Conservation (phyloP, 2,797 vertebrate genomes). For the Phylloscopus collybita region DNA sequence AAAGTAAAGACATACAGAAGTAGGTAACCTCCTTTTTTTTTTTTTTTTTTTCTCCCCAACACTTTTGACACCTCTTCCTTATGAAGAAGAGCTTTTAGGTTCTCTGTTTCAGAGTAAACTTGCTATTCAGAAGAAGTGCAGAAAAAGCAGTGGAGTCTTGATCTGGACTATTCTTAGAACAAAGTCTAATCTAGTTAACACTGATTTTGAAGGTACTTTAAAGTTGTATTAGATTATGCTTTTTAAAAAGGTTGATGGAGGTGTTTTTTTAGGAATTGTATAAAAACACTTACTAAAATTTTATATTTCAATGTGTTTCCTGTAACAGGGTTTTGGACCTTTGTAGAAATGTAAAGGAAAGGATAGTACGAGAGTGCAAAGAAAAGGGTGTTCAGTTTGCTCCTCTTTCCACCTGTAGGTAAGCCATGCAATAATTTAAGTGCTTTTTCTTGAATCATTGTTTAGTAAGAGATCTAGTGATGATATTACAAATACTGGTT, state of each 20-base stretch:
- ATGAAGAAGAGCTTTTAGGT: not conserved
- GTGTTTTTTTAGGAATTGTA: not conserved
- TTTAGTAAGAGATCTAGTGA: not conserved
- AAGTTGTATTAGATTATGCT: not conserved
- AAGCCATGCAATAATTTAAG: conserved; percentile 13
- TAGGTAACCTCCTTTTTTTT: not conserved
- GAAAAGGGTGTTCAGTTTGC: conserved; percentile 95
- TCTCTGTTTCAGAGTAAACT: not conserved
- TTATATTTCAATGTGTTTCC: not conserved
- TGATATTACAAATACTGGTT: not conserved
- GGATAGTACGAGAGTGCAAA: conserved; percentile 93
- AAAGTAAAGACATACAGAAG: not conserved
- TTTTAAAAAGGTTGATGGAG: not conserved
- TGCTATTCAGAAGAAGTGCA: not conserved
- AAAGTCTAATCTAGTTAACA: not conserved
- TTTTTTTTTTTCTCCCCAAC: not conserved
- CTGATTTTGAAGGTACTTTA: not conserved
- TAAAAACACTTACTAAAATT: not conserved
- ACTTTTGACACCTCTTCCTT: not conserved
- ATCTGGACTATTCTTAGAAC: not conserved
- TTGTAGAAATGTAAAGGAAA: conserved; percentile 96
- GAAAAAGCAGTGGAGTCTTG: not conserved
- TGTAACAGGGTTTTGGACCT: conserved; percentile 92
- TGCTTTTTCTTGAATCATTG: not conserved
- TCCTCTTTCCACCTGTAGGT: conserved; percentile 95